Evolutionary conservation across 2,797 vertebrate species (phyloP).

Genomic region (Trachurus trachurus): DNA sequence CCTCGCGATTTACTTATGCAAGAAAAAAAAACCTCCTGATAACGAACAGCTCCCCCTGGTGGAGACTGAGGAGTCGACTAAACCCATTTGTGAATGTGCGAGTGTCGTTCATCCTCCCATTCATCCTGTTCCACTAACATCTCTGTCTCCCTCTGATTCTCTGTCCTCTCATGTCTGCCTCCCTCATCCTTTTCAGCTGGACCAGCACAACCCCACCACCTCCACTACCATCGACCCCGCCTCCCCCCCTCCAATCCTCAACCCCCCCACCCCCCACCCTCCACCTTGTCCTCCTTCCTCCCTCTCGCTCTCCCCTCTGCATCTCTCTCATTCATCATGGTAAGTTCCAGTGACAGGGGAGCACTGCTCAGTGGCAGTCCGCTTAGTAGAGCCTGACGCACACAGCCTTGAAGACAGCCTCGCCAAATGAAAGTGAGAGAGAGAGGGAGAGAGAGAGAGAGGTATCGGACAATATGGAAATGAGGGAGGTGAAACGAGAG

Average conservation of each 20-base stretch:
- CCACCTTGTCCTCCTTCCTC: slow-evolving; percentile 14
- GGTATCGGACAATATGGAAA: slow-evolving; percentile 44
- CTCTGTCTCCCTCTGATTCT: slow-evolving; percentile 49
- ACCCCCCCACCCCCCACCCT: too few relatives aligned
- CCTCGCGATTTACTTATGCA: not conserved
- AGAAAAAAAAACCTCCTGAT: not conserved
- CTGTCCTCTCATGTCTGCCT: slow-evolving; percentile 16
- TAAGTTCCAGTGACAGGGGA: slow-evolving; percentile 73
- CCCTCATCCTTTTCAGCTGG: slow-evolving; percentile 20
- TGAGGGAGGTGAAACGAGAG: slow-evolving; percentile 30
- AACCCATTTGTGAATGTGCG: slow-evolving; percentile 47
- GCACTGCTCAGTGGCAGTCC: slow-evolving; percentile 70
- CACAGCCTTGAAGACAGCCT: slow-evolving; percentile 73
- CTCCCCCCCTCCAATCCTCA: too few relatives aligned
- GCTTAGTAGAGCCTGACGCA: slow-evolving; percentile 73
- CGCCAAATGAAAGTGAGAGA: slow-evolving; percentile 64
- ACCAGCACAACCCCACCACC: slow-evolving; percentile 19
- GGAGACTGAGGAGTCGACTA: slow-evolving; percentile 2
- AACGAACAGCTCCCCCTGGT: slow-evolving; percentile 50
- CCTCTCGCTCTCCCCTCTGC: slow-evolving; percentile 1
- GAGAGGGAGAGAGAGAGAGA: slow-evolving; percentile 29
- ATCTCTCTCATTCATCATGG: slow-evolving; percentile 77
- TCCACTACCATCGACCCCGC: too few relatives aligned
- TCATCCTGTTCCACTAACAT: slow-evolving; percentile 36
- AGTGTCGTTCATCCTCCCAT: slow-evolving; percentile 50